Evolutionary conservation across 2,797 vertebrate species (phyloP).

Genomic region (Esox masquinongy): DNA sequence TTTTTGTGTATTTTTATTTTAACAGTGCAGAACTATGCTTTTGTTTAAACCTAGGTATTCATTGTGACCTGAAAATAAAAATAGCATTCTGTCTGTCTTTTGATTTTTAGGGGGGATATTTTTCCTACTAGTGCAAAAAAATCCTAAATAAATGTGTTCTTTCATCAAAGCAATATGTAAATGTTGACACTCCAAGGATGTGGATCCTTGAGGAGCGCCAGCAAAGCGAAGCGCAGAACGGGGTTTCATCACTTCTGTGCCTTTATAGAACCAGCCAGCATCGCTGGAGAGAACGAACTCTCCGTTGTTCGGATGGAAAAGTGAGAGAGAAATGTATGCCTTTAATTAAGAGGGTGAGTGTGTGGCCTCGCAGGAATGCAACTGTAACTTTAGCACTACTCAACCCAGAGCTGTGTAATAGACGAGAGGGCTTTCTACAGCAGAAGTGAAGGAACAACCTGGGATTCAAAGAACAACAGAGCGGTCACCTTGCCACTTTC

Average conservation of each 20-base stretch:
- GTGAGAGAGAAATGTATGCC: slow-evolving; percentile 59
- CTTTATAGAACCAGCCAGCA: slow-evolving; percentile 34
- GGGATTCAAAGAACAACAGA: neutral
- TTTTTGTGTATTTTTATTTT: neutral
- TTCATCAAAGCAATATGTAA: slow-evolving; percentile 72
- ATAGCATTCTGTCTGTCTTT: slow-evolving; percentile 9
- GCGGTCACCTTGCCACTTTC: neutral
- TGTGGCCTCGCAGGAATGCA: slow-evolving; percentile 60
- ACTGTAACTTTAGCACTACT: slow-evolving; percentile 15
- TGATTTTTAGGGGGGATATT: neutral
- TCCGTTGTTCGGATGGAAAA: slow-evolving; percentile 39
- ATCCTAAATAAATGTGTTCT: slow-evolving; percentile 55
- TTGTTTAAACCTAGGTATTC: slow-evolving; percentile 23
- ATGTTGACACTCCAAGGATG: slow-evolving; percentile 58
- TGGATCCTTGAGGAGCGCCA: slow-evolving; percentile 58
- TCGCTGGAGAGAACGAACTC: slow-evolving; percentile 39
- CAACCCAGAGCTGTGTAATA: slow-evolving; percentile 33
- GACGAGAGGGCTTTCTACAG: neutral
- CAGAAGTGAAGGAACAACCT: neutral
- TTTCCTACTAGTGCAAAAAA: slow-evolving; percentile 57
- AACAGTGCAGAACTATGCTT: neutral
- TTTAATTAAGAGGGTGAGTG: slow-evolving; percentile 66
- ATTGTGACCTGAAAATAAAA: slow-evolving; percentile 32
- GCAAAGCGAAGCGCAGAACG: slow-evolving; percentile 17
- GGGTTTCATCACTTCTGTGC: slow-evolving; percentile 31